Evolutionary conservation across 2,113 vertebrate genomes (phyloP), one percentile per base, ranked within the genome.

Genomic region (Laticauda colubrina): DNA sequence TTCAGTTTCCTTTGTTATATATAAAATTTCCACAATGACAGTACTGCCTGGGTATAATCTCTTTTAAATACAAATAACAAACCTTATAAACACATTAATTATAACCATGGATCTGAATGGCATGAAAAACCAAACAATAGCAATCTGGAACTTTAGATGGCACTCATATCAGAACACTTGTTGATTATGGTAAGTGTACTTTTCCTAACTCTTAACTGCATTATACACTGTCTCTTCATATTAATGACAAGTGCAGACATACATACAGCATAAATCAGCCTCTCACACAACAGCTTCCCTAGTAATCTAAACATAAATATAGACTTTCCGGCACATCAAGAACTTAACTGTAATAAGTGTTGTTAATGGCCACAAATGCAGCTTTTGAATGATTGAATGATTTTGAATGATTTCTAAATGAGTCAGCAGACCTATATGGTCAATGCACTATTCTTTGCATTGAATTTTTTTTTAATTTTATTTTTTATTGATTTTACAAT

Each of bases 301-400:
- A 91, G 24, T 92, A 91, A 39, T 95, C 0, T 39, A 92, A 93
- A 94, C 59, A 94, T 92, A 96, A 95, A 90, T 11, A 21, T 87
- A 39, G 94, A 56, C 61, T 96, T 94, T 94, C 89, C 92, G 94
- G 94, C 85, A 88, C 95, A 96, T 4, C 95, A 95, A 95, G 90
- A 88, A 93, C 94, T 95, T 94, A 87, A 92, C 94, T 97, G 97
- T 97, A 97, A 97, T 97, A 97, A 96, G 96, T 95, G 93, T 95
- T 96, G 95, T 93, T 97, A 97, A 97, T 97, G 85, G 93, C 96
- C 95, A 92, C 96, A 97, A 97, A 96, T 96, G 94, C 89, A 95
- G 92, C 94, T 96, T 96, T 89, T 43, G 91, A 94, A 89, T 97
- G 96, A 97, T 88, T 97, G 96, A 59, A 23, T 90, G 89, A 95